A percentile compares a stretch with the other conserved stretches of the same genome.
Evolutionary conservation across 2,888 invertebrate genomes (phyloP).

Genomic region (Parnassius glacialis): DNA sequence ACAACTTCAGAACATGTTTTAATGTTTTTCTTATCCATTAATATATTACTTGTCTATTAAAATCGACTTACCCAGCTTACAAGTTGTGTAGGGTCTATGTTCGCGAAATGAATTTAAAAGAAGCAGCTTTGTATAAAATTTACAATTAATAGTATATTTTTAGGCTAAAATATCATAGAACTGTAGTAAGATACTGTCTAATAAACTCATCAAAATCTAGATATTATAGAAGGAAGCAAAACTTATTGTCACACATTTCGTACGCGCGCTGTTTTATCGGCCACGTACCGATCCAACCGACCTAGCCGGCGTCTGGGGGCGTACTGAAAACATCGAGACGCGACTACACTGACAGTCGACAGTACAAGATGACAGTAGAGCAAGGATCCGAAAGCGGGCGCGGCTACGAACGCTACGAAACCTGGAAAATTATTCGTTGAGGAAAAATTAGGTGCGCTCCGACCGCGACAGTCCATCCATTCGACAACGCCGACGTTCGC

Average conservation of each 20-base stretch:
- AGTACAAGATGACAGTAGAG: constrained; percentile 39
- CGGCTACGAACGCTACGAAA: constrained; percentile 51
- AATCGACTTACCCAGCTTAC: constrained; percentile 45
- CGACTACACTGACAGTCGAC: constrained; percentile 18
- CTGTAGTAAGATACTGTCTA: constrained; percentile 7
- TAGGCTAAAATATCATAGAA: constrained; percentile 3
- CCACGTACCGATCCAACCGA: constrained; percentile 59
- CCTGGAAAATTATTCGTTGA: constrained; percentile 54
- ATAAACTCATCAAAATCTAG: constrained; percentile 33
- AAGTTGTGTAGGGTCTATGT: constrained; percentile 37
- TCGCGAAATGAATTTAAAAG: constrained; percentile 30
- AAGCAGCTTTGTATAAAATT: constrained; percentile 10
- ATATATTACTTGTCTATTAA: constrained; percentile 2
- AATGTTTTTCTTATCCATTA: too few relatives aligned
- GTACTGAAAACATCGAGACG: constrained; percentile 51
- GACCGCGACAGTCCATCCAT: constrained; percentile 73
- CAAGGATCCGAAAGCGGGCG: constrained; percentile 33
- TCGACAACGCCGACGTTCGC: constrained; percentile 48
- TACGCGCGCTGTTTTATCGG: constrained; percentile 52
- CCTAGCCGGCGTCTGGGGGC: constrained; percentile 55
- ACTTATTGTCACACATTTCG: constrained; percentile 80
- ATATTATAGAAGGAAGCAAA: constrained; percentile 74
- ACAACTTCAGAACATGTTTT: too few relatives aligned
- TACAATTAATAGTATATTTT: constrained; percentile 7
- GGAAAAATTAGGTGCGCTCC: constrained; percentile 68